Base-by-base conservation (phyloP, 2,797 vertebrate species). In the Cebuella pygmaea region DNA sequence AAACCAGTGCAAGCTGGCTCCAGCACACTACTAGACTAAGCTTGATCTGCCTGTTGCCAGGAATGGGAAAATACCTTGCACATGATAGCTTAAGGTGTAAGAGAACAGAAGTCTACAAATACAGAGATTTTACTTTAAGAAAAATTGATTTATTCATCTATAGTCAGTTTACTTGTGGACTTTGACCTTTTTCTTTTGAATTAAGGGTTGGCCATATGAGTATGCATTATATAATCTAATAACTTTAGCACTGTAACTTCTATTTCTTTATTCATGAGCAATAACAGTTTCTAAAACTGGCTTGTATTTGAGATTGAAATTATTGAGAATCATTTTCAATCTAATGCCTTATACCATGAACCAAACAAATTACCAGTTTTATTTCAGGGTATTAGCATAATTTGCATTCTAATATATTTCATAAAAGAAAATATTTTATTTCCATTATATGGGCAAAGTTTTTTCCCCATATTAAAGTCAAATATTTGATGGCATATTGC, bases 351-450 rank as follows among this genome's bases (percentile, higher is more conserved):
- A 93, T 26, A 94, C 36, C 36, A 78, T 15, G 67, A 2, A 57
- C 55, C 86, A 70, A 97, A 90, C 46, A 96, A 95, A 85, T 64
- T 52, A 95, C 33, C 90, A 64, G 39, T 78, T 95, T 93, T 50
- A 88, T 76, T 95, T 97, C 46, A 94, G 46, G 79, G 76, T 95
- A 98, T 82, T 5, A 93, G 33, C n/a, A 96, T 48, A 82, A n/a
- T 61, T 41, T 93, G n/a, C 24, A 97, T 95, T 92, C 94, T 90
- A 94, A 78, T 78, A 97, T 48, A 61, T 72, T 96, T 82, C 74
- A 90, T 46, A 84, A 91, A 93, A 87, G 33, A 95, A 93, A 96
- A 88, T 55, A 85, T 86, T 90, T 92, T 87, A 50, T 95, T 36
- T 96, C 13, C 7, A 87, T 93, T 75, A 84, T 86, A 85, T 88